These are phyloP conservation scores for Pseudochirops corinnae DNA, from an alignment of 2,797 vertebrate species.

Conservation along the genomic window DNA sequence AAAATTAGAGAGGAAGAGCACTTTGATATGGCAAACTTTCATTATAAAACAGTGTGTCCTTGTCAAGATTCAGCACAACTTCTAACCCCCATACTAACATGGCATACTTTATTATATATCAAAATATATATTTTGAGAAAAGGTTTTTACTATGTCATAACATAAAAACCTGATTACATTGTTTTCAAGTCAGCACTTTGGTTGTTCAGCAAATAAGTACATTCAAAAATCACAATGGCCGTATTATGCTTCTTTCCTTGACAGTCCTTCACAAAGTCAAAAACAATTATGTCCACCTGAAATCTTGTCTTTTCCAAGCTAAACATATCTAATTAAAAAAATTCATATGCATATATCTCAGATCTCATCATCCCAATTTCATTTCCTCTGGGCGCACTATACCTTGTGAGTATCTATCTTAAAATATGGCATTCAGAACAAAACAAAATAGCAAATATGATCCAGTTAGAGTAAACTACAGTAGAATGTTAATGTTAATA, in stretches of 20 bases:
- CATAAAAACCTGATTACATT: background rate
- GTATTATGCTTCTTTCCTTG: background rate
- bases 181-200: background rate
- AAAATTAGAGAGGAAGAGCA: background rate
- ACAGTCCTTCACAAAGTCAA: background rate
- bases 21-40: background rate
- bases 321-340: background rate
- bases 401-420: background rate
- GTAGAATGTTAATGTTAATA: background rate
- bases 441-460: background rate
- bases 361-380: background rate
- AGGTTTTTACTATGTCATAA: background rate
- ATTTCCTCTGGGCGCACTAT: background rate
- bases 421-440: background rate
- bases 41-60: background rate
- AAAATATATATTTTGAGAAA: background rate
- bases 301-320: background rate
- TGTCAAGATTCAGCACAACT: conserved; percentile 21
- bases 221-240: background rate
- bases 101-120: background rate
- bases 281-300: background rate
- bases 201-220: background rate
- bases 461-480: background rate
- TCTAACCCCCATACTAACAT: background rate
- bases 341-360: background rate